Base-by-base conservation (phyloP, 2,113 vertebrate species). In the Apteryx mantelli region DNA sequence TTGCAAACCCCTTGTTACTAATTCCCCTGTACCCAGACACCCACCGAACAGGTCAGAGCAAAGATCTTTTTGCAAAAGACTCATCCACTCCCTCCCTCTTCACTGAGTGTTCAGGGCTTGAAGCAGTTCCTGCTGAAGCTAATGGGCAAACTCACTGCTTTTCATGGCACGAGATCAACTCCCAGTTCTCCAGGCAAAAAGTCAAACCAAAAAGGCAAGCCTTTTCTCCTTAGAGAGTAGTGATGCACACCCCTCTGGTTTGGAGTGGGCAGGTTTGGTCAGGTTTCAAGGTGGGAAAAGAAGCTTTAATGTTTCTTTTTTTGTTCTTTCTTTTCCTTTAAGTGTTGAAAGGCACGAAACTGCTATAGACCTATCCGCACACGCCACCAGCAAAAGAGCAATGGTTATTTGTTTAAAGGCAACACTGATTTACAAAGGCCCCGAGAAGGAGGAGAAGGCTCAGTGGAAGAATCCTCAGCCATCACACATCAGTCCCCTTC, bases 231-330 rank as follows among this genome's bases (percentile, higher is more conserved):
- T 32, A 26, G 50, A 60, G n/a, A 56, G 5, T 15, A 16, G 30
- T 0, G 24, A 11, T 5, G 42, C 40, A 56, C 3, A 0, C 36
- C 92, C 58, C 93, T 55, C 55, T 0, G 1, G 3, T 12, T 87
- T 0, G 0, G 18, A 44, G 68, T 1, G 1, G 86, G 90, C 86
- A 86, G 36, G 55, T 75, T 81, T 20, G 40, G 24, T 87, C 76
- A 92, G 69, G 76, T 68, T 82, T 84, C 34, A 26, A 84, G 86
- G 68, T 75, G 60, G 46, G 55, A 91, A 78, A 84, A 63, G 50
- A 22, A 66, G 73, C 46, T 93, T 84, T 68, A 58, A 71, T 68
- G 46, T 82, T 91, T 76, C 69, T 44, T 75, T 53, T 63, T 56
- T 56, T 11, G 61, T 34, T 78, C 44, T 80, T 69, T 58, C 17